phyloP scores from a whole-genome alignment of 2,797 vertebrate species.

The Potorous gilbertii region DNA sequence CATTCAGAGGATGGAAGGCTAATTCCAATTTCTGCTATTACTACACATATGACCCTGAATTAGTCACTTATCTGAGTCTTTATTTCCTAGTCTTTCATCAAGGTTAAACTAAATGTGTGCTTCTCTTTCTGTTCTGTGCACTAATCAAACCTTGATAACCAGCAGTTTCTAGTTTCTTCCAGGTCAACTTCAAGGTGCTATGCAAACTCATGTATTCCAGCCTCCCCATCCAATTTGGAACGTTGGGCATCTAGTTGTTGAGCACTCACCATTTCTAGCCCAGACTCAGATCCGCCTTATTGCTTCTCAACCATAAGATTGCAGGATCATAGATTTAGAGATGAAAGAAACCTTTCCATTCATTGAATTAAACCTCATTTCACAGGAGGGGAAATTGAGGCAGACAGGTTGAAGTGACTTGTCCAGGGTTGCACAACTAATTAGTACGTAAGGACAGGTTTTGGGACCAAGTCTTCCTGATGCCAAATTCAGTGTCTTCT shows the following conservation, averaged over 20 bases:
- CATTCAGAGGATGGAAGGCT: background rate
- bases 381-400: background rate
- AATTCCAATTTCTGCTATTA: background rate
- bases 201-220: background rate
- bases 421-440: background rate
- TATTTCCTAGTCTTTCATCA: background rate
- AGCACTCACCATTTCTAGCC: background rate
- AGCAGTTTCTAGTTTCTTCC: background rate
- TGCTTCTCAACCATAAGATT: background rate
- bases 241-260: background rate
- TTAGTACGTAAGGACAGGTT: background rate
- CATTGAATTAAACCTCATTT: background rate
- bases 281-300: background rate
- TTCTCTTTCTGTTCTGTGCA: background rate
- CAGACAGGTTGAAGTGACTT: background rate
- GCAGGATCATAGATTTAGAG: background rate
- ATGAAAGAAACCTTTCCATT: background rate
- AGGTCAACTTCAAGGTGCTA: background rate
- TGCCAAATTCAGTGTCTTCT: background rate
- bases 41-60: background rate
- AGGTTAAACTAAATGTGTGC: background rate
- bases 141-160: background rate
- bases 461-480: background rate
- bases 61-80: background rate
- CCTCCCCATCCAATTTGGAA: background rate